A percentile compares a stretch with the other conserved stretches of the same genome.
Conservation (phyloP, 2,888 invertebrate genomes). For the Polymixis lichenea region DNA sequence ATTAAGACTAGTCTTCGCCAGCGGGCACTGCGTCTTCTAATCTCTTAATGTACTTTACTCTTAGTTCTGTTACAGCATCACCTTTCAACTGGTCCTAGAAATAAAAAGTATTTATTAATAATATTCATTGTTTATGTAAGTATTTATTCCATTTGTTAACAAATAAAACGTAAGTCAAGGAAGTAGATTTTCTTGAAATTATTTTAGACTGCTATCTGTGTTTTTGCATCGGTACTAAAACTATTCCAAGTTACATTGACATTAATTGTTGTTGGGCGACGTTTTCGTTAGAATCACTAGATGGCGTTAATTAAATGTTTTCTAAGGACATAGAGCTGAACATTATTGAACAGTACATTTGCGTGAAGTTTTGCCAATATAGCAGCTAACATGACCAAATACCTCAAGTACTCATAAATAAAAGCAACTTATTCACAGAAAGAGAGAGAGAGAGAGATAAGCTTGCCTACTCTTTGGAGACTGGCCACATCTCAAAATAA, state of each 20-base stretch:
- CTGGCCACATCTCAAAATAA: no score
- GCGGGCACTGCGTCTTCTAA: constrained; percentile 99
- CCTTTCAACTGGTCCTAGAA: constrained; percentile 98
- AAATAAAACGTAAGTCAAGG: neutral
- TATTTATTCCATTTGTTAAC: neutral
- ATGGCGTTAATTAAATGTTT: constrained; percentile 12
- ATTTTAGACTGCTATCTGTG: constrained; percentile 38
- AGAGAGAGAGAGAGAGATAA: neutral
- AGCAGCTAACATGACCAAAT: neutral
- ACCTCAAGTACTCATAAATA: neutral
- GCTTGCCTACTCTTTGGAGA: neutral
- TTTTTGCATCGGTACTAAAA: constrained; percentile 5
- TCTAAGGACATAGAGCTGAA: neutral
- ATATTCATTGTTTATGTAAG: no score
- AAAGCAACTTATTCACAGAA: neutral
- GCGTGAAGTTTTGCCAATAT: neutral
- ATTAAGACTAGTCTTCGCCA: constrained; percentile 96
- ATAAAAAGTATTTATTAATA: neutral
- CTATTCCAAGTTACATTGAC: rapidly evolving
- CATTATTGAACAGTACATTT: neutral
- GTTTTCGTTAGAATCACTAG: constrained; percentile 5
- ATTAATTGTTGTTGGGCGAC: neutral
- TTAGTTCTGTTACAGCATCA: constrained; percentile 97
- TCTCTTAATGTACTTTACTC: constrained; percentile 98
- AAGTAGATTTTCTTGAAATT: neutral